Evolutionary conservation across 2,113 vertebrate genomes (phyloP).

Genomic region (Fulmarus glacialis): DNA sequence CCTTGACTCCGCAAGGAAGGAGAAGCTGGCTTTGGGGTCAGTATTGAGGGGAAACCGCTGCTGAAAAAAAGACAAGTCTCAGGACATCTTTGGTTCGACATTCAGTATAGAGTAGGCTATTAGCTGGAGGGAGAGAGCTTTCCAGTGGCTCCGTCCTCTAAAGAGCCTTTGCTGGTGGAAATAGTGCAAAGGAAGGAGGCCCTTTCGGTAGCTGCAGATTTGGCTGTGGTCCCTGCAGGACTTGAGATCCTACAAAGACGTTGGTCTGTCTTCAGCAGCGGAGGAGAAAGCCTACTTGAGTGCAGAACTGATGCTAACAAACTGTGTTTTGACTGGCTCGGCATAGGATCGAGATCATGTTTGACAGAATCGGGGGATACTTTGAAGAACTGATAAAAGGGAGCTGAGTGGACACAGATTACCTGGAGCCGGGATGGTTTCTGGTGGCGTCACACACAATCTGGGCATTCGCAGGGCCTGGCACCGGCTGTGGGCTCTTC

Average conservation of each 20-base stretch:
- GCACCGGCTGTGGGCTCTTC: not conserved
- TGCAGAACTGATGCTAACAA: not conserved
- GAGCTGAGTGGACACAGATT: not conserved
- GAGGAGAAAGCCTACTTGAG: not conserved
- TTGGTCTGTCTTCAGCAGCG: not conserved
- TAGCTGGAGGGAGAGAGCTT: not conserved
- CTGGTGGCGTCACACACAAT: not conserved
- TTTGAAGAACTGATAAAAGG: conserved; percentile 2
- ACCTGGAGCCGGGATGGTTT: not conserved
- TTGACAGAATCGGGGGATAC: not conserved
- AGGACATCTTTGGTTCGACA: not conserved
- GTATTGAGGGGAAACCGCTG: not conserved
- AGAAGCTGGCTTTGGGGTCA: not conserved
- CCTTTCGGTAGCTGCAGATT: not conserved
- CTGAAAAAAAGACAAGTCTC: not conserved
- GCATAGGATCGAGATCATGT: rapidly evolving
- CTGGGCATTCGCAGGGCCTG: not conserved
- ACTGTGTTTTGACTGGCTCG: not conserved
- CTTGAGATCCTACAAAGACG: not conserved
- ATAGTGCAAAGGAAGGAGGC: not conserved
- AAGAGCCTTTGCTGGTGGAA: not conserved
- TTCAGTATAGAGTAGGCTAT: not conserved
- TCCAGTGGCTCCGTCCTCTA: not conserved
- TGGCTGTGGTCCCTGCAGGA: not conserved
- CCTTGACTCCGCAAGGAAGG: not conserved